A percentile compares a stretch with the other conserved stretches of the same genome.
Evolutionary conservation across 2,888 invertebrate genomes (phyloP).

Genomic region (Chelonus formosanus): DNA sequence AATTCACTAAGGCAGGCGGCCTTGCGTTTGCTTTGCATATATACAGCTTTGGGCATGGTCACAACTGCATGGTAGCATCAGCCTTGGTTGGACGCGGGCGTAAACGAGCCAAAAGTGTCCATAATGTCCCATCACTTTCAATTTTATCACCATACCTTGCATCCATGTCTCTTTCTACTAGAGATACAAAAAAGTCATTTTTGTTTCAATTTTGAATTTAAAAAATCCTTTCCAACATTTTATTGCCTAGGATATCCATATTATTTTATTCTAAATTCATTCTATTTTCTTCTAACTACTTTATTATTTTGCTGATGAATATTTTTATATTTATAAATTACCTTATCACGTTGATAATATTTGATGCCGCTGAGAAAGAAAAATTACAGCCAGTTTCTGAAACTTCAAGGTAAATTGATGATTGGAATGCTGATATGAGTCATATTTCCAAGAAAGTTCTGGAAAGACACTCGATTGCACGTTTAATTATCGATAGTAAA

Average conservation of each 20-base stretch:
- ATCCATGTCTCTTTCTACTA: slow-evolving; percentile 11
- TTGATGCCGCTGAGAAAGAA: background rate
- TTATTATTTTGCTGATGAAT: background rate
- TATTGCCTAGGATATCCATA: too few relatives aligned
- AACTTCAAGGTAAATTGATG: too few relatives aligned
- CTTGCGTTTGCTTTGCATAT: slow-evolving; percentile 32
- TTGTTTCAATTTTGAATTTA: background rate
- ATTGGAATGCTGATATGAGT: too few relatives aligned
- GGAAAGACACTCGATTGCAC: slow-evolving; percentile 28
- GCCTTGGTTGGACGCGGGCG: slow-evolving; percentile 47
- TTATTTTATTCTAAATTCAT: background rate
- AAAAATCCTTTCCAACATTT: too few relatives aligned
- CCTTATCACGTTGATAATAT: background rate
- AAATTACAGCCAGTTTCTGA: slow-evolving; percentile 1
- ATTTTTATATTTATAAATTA: background rate
- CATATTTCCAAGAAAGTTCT: too few relatives aligned
- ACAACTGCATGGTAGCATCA: slow-evolving; percentile 44
- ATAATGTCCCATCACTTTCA: slow-evolving; percentile 44
- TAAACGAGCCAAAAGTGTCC: slow-evolving; percentile 31
- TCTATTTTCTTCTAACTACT: background rate
- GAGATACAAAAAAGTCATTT: slow-evolving; percentile 12
- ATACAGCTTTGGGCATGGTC: slow-evolving; percentile 50
- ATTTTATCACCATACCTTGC: slow-evolving; percentile 48
- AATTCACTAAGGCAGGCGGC: slow-evolving; percentile 24
- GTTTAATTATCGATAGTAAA: slow-evolving; percentile 28